A percentile compares a stretch with the other conserved stretches of the same genome.
These are phyloP conservation scores for Megalurothrips usitatus DNA, from an alignment of 2,888 invertebrate genomes.

Conservation along the genomic window DNA sequence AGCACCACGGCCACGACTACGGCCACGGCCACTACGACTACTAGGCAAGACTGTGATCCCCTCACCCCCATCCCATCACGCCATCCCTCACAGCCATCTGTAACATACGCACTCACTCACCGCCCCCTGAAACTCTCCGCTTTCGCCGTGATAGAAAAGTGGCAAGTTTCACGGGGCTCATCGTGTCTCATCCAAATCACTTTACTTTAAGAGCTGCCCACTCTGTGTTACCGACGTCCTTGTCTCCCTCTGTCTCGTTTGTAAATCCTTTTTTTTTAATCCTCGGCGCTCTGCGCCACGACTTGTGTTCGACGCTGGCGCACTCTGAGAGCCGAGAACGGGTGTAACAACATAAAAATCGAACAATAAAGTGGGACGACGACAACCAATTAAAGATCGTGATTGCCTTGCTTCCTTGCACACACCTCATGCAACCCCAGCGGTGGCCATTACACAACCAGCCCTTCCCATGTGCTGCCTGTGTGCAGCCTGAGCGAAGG, in stretches of 20 bases:
- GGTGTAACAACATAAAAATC: background rate
- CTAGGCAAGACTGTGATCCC: constrained; percentile 32
- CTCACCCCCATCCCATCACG: background rate
- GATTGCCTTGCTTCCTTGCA: background rate
- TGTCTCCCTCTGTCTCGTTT: background rate
- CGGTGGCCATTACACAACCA: background rate
- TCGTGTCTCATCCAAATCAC: background rate
- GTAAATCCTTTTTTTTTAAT: background rate
- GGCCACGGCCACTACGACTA: constrained; percentile 41
- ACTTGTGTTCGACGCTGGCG: background rate
- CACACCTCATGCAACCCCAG: background rate
- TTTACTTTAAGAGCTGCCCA: background rate
- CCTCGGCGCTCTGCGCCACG: background rate
- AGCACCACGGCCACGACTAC: constrained; percentile 43
- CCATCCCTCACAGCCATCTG: background rate
- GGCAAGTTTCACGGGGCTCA: background rate
- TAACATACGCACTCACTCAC: background rate
- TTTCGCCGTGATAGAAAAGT: constrained; percentile 18
- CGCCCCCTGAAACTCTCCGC: constrained; percentile 8
- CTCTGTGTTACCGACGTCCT: background rate
- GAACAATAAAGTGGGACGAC: background rate
- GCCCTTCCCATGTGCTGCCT: too few species aligned
- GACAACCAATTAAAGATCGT: background rate
- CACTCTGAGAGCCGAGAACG: background rate
- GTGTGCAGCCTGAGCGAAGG: background rate